phyloP scores from a whole-genome alignment of 2,888 invertebrate genomes.

The Leptopilina myrica region DNA sequence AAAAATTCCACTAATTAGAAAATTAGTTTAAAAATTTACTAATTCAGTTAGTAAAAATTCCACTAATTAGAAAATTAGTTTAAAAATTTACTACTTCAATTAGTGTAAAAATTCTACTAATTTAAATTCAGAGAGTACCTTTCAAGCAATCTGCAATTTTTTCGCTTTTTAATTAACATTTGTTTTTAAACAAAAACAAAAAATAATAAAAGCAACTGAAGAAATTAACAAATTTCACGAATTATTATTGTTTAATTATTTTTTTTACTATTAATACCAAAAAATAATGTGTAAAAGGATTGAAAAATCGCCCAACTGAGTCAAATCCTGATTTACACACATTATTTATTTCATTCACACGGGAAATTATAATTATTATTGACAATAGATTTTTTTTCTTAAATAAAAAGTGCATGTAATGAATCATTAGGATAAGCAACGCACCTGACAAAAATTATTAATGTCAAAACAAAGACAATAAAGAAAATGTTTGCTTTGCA shows the following conservation, averaged over 20 bases:
- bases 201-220: neutral
- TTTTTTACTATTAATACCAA: neutral
- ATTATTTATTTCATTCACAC: no score
- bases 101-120: no score
- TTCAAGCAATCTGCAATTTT: slow-evolving; percentile 9
- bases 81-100: no score
- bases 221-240: neutral
- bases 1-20: no score
- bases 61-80: no score
- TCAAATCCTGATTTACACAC: slow-evolving; percentile 27
- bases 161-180: no score
- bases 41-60: no score
- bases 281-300: slow-evolving; percentile 17
- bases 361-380: no score
- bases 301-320: slow-evolving; percentile 23
- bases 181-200: no score
- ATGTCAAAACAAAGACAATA: neutral
- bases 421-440: neutral
- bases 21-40: no score
- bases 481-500: slow-evolving; percentile 11
- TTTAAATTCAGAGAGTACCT: no score
- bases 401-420: neutral
- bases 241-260: neutral
- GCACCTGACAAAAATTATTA: neutral
- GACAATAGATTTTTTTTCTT: no score